Evolutionary conservation across 2,888 invertebrate species (phyloP).

Genomic region (Eurytoma adleriae): DNA sequence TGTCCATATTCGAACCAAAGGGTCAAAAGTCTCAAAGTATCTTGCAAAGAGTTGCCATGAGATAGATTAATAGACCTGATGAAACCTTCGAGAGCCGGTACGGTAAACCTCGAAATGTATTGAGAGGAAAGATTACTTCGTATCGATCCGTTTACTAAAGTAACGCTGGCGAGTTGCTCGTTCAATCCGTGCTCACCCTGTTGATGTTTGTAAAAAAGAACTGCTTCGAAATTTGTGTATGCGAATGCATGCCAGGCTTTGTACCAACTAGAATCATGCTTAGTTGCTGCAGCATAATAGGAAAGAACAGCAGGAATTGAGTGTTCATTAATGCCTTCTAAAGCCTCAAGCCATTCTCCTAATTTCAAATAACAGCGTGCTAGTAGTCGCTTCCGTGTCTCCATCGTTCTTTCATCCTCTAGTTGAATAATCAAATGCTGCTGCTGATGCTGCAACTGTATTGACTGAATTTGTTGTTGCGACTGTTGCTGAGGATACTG

Average conservation of each 20-base stretch:
- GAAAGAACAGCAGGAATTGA: constrained; percentile 87
- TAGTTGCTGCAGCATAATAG: constrained; percentile 90
- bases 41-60: constrained; percentile 95
- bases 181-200: constrained; percentile 64
- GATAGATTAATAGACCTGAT: constrained; percentile 96
- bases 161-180: constrained; percentile 19
- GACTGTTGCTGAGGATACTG: constrained; percentile 63
- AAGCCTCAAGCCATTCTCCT: constrained; percentile 95
- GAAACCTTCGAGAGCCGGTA: constrained; percentile 96
- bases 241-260: constrained; percentile 99
- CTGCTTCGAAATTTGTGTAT: constrained; percentile 98
- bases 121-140: constrained; percentile 73
- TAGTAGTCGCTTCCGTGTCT: constrained; percentile 77
- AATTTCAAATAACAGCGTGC: constrained; percentile 94
- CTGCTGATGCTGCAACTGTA: constrained; percentile 23
- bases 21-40: constrained; percentile 95
- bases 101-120: constrained; percentile 87
- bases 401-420: constrained; percentile 74
- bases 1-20: constrained; percentile 99
- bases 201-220: constrained; percentile 81
- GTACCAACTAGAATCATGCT: constrained; percentile 92
- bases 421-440: constrained; percentile 9
- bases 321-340: constrained; percentile 87
- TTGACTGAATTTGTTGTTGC: not conserved
- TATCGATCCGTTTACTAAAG: constrained; percentile 11